Base-by-base conservation (phyloP, 2,113 vertebrate genomes). In the Antennarius striatus region DNA sequence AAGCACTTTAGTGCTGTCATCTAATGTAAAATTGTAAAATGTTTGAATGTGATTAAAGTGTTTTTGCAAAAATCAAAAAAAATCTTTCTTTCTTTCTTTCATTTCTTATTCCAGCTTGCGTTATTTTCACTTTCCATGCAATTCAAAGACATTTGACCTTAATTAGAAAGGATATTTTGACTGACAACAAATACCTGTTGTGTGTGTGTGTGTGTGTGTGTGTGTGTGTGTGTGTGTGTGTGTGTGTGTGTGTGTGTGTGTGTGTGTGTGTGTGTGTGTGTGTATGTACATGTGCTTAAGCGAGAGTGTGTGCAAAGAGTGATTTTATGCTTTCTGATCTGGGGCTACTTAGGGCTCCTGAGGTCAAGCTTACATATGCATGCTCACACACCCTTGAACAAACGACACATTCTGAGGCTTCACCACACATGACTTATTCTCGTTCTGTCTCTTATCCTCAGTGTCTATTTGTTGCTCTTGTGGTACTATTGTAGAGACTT, bases 121-220 rank as follows among this genome's bases (percentile, higher is more conserved):
- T 36, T 36, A 36, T 7, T 36, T 7, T 36, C 32, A 36, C 32
- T 62, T 68, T 59, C 40, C 57, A 67, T 46, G 13, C 46, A 56
- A 54, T 52, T 66, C 53, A 43, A 28, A 76, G 60, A 85, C 77
- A 79, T 86, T 86, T 75, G 88, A 82, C 69, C 88, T 91, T 63
- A 79, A 81, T 82, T 71, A 85, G 10, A 3, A 5, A 56, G 56
- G 39, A 62, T 61, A 79, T 82, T 10, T 39, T 53, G 54, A 73
- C 60, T 68, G 80, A 81, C 50, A 22, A 1, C 22, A 17, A 66
- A 68, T 43, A 71, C 63, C 63, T 80, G 56, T 73, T 71, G 63
- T 75, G 36, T 13, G 48, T 52, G 62, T 36, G 11, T 57, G 46
- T 1, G 62, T 60, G 22, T 7, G 32, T 2, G 2, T 36, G 32